phyloP scores from a whole-genome alignment of 2,113 vertebrate genomes.

The Rhagologus leucostigma region DNA sequence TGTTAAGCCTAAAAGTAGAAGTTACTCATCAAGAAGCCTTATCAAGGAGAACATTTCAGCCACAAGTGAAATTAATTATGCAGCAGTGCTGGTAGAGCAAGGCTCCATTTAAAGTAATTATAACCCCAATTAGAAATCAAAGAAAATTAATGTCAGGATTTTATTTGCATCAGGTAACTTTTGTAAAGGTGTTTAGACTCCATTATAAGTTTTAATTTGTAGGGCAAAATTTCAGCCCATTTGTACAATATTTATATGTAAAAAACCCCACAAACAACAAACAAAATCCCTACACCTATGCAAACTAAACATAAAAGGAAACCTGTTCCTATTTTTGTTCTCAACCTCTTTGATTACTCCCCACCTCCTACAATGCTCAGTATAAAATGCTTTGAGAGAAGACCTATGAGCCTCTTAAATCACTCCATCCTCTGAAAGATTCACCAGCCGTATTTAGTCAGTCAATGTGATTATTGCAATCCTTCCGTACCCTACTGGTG shows the following conservation, averaged over 20 bases:
- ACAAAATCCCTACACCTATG: not conserved
- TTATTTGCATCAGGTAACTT: not conserved
- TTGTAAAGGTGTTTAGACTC: not conserved
- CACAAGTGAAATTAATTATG: conserved; percentile 7
- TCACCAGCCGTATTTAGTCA: not conserved
- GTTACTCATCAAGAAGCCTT: not conserved
- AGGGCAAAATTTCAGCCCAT: not conserved
- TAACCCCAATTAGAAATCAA: not conserved
- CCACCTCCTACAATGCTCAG: not conserved
- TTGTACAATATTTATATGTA: not conserved
- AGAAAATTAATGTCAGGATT: not conserved
- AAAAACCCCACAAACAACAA: not conserved
- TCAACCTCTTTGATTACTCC: not conserved
- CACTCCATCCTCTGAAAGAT: not conserved
- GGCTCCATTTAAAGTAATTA: not conserved
- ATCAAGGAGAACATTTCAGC: not conserved
- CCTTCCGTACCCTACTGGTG: not conserved
- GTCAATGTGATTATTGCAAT: not conserved
- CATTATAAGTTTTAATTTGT: not conserved
- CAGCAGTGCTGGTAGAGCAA: not conserved
- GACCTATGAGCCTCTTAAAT: not conserved
- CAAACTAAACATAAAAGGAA: not conserved
- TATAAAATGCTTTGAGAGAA: not conserved
- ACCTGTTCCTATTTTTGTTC: not conserved
- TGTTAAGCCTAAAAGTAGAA: not conserved